These are phyloP conservation scores for Chrysocyon brachyurus DNA, from an alignment of 2,797 vertebrate species.

Conservation along the genomic window DNA sequence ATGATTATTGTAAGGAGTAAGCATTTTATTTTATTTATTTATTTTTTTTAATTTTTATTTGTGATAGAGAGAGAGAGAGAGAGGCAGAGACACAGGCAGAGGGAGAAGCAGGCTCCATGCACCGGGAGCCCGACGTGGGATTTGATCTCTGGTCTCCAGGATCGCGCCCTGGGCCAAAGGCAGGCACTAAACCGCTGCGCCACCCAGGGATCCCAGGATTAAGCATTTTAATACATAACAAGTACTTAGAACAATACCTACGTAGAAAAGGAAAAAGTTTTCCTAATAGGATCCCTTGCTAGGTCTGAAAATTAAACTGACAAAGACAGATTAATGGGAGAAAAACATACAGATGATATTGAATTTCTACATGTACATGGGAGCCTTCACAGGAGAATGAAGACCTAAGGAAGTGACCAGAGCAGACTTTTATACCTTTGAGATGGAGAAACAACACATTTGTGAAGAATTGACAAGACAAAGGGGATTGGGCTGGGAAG, in stretches of 20 bases:
- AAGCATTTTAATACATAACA: background rate
- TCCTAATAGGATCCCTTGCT: background rate
- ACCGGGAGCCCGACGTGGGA: no score
- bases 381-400: background rate
- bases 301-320: background rate
- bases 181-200: no score
- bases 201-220: background rate
- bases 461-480: background rate
- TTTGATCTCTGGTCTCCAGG: no score
- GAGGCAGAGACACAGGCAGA: no score
- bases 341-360: background rate
- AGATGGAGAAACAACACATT: background rate
- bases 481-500: background rate
- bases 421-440: background rate
- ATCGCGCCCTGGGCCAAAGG: no score
- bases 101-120: no score
- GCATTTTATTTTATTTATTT: background rate
- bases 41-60: no score
- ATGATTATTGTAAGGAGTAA: background rate
- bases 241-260: background rate
- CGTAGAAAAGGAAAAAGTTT: background rate
- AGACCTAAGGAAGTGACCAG: background rate
- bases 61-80: no score
- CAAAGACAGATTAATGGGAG: background rate
- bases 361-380: background rate